Evolutionary conservation across 2,113 vertebrate genomes (phyloP), one percentile per base, ranked within the genome.

Genomic region (Chlorodrepanis virens): DNA sequence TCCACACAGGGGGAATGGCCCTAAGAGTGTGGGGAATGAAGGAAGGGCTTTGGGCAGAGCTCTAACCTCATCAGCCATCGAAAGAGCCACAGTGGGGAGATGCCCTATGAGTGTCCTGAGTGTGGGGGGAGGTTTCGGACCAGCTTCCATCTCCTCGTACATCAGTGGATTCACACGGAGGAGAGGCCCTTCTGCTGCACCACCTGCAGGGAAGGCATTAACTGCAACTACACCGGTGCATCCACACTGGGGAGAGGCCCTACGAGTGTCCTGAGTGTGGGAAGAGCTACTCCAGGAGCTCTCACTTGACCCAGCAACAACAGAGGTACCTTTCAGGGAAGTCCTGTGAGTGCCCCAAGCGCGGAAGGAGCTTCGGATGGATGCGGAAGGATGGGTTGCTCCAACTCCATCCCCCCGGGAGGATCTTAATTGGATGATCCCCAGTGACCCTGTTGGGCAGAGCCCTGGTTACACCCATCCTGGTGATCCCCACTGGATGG

Each of bases 241-340:
- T n/a, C 54, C 54, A 56, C 33, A n/a, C 20, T 7, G 2, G 33
- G 33, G 54, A 56, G 54, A 56, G 33, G 54, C 54, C 31, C 56
- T 57, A n/a, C 2, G 3, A 57, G 9, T n/a, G 33, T n/a, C 50
- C 49, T 9, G 13, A 57, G 6, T 35, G n/a, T 57, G 12, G n/a
- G n/a, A 59, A 59, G n/a, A 35, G n/a, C n/a, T 35, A 11, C 10
- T 59, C 56, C 56, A 24, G n/a, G 23, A 24, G 14, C n/a, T 59
- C 15, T 37, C n/a, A 37, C n/a, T 6, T 37, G 23, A 37, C 23
- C 15, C 6, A 17, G 17, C 23, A 60, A 10, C 35, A 60, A 37
- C 2, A 1, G n/a, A 59, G n/a, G n/a, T 23, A 10, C 21, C 6
- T 4, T 3, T 57, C 4, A 23, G 13, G 56, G 6, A 35, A 35